Evolutionary conservation across 2,888 invertebrate genomes (phyloP).

Genomic region (Nowickia ferox): DNA sequence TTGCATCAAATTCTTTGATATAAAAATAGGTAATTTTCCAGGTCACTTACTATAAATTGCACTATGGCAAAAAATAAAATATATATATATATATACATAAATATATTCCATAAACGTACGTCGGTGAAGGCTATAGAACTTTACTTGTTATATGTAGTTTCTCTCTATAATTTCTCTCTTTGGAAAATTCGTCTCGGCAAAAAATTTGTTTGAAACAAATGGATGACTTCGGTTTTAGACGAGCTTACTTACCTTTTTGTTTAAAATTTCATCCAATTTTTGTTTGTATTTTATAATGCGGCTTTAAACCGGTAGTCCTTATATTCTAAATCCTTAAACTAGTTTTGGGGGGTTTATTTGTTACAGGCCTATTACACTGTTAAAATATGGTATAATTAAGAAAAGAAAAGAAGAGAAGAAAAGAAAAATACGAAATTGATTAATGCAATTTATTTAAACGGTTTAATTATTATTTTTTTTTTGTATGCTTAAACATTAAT

Average conservation of each 20-base stretch:
- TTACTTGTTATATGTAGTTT: too few relatives aligned
- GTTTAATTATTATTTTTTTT: background rate
- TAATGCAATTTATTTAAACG: background rate
- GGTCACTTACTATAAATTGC: too few relatives aligned
- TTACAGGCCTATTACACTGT: constrained; percentile 70
- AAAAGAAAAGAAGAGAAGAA: constrained; percentile 13
- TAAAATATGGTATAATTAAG: constrained; percentile 23
- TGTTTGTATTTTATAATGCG: constrained; percentile 54
- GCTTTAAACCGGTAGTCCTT: constrained; percentile 70
- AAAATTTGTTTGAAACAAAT: too few relatives aligned
- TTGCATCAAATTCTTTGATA: too few relatives aligned
- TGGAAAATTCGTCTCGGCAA: too few relatives aligned
- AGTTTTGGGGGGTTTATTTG: constrained; percentile 56
- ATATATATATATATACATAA: too few relatives aligned
- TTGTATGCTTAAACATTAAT: background rate
- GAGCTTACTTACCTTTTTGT: constrained; percentile 52
- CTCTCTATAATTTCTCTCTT: too few relatives aligned
- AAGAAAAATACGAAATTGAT: constrained; percentile 23
- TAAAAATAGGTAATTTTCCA: too few relatives aligned
- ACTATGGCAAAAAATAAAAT: too few relatives aligned
- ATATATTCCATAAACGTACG: too few relatives aligned
- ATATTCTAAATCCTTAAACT: constrained; percentile 66
- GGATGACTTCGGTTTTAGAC: too few relatives aligned
- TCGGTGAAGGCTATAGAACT: too few relatives aligned
- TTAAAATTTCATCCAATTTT: constrained; percentile 62